phyloP scores from a whole-genome alignment of 2,113 vertebrate species.

The Cariama cristata region DNA sequence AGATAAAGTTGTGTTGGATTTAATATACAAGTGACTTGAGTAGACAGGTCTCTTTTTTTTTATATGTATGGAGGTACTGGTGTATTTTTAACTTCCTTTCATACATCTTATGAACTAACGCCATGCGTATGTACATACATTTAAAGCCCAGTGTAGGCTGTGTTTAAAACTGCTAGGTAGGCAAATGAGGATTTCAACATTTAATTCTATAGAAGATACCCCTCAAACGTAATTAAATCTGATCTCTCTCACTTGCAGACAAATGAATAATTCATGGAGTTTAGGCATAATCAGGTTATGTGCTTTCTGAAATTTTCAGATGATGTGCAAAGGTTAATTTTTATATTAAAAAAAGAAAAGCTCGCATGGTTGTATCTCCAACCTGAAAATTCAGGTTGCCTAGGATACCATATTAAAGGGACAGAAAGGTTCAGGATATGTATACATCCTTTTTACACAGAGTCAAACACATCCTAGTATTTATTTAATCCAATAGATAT shows the following conservation, averaged over 20 bases:
- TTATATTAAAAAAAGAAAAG: conserved; percentile 42
- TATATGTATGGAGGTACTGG: neutral
- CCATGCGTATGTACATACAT: neutral
- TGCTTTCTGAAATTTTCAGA: conserved; percentile 63
- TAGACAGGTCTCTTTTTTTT: neutral
- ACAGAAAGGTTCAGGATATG: neutral
- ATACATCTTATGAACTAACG: neutral
- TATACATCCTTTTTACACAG: neutral
- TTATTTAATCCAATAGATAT: neutral
- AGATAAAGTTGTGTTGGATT: neutral
- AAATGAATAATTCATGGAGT: conserved; percentile 71
- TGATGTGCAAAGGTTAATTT: conserved; percentile 64
- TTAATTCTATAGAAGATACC: conserved; percentile 61
- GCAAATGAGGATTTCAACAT: conserved; percentile 31
- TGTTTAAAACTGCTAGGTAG: conserved; percentile 48
- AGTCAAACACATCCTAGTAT: neutral
- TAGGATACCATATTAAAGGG: conserved; percentile 18
- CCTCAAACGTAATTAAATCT: conserved; percentile 70
- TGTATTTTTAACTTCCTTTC: conserved; percentile 16
- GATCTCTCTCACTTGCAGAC: conserved; percentile 52
- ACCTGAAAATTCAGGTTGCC: conserved; percentile 14
- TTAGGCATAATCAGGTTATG: conserved; percentile 63
- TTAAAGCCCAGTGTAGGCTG: neutral
- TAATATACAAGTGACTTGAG: neutral
- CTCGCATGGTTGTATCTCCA: neutral